Percentiles rank a stretch among this genome's conserved stretches.
These are phyloP conservation scores for Oncorhynchus nerka DNA, from an alignment of 2,113 vertebrate genomes.

Conservation along the genomic window DNA sequence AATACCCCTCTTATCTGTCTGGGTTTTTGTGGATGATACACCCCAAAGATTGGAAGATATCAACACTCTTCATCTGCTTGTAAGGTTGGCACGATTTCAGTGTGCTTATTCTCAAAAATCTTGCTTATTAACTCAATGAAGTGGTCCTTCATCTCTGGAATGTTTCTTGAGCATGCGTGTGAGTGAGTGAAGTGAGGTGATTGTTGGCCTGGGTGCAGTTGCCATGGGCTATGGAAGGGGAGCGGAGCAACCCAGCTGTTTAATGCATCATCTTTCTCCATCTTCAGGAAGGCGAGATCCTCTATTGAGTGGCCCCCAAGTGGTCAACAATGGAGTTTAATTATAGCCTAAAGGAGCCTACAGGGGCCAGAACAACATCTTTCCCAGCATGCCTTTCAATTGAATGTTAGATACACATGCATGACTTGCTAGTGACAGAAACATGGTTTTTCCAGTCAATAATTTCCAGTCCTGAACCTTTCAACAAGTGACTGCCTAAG, in stretches of 20 bases:
- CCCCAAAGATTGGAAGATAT: constrained; percentile 9
- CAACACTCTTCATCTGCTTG: constrained; percentile 10
- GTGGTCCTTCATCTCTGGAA: neutral
- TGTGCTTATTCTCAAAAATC: constrained; percentile 10
- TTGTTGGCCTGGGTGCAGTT: neutral
- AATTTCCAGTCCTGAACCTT: too few species aligned
- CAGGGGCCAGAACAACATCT: too few species aligned
- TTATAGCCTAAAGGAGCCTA: too few species aligned
- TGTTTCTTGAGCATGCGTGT: neutral
- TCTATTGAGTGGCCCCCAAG: neutral
- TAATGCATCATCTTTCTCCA: neutral
- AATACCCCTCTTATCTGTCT: neutral
- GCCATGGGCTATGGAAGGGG: neutral
- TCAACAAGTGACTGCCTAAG: too few species aligned
- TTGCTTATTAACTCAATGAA: constrained; percentile 8
- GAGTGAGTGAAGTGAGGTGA: neutral
- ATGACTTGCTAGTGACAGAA: too few species aligned
- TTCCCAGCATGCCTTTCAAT: too few species aligned
- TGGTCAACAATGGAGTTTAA: too few species aligned
- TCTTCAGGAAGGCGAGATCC: constrained; percentile 3
- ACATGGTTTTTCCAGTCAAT: too few species aligned
- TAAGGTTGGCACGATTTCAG: neutral
- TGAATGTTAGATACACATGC: too few species aligned
- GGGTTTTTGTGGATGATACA: constrained; percentile 7
- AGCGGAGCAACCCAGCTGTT: constrained; percentile 9